Evolutionary conservation across 2,797 vertebrate genomes (phyloP).

Genomic region (Oophaga sylvatica): DNA sequence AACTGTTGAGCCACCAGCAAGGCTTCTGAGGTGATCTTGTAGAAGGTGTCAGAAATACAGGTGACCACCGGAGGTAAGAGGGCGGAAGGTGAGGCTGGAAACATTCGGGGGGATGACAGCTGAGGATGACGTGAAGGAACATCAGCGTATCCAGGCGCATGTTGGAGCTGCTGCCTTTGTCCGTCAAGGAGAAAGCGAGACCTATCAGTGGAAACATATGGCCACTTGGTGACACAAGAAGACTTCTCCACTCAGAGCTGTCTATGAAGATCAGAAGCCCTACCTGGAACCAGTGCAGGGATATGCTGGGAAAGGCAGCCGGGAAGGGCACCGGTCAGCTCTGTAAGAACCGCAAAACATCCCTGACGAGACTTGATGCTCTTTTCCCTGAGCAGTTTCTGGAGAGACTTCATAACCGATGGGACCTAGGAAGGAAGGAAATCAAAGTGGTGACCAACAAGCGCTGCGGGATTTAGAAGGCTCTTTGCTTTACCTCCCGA

Average conservation of each 20-base stretch:
- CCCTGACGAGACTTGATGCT: slow-evolving; percentile 87
- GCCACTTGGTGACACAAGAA: background rate
- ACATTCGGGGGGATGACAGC: slow-evolving; percentile 81
- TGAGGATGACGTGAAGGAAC: slow-evolving; percentile 87
- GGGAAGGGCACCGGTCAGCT: slow-evolving; percentile 82
- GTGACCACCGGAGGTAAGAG: slow-evolving; percentile 82
- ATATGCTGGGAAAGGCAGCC: slow-evolving; percentile 87
- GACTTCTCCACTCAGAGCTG: background rate
- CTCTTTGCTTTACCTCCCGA: background rate
- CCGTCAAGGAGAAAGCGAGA: slow-evolving; percentile 85
- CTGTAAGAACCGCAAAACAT: slow-evolving; percentile 88
- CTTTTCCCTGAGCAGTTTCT: slow-evolving; percentile 89
- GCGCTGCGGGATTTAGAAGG: background rate
- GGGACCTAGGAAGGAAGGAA: slow-evolving; percentile 77
- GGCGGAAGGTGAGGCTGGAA: slow-evolving; percentile 87
- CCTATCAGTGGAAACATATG: slow-evolving; percentile 71
- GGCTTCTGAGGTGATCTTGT: slow-evolving; percentile 92
- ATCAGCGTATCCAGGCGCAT: slow-evolving; percentile 89
- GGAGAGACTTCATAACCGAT: slow-evolving; percentile 85
- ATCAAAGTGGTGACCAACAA: background rate
- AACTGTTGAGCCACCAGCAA: slow-evolving; percentile 90
- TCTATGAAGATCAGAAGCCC: background rate
- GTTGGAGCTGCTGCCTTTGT: slow-evolving; percentile 88
- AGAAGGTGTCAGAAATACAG: slow-evolving; percentile 89
- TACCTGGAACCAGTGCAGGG: slow-evolving; percentile 86